These are phyloP conservation scores for Allolobophora icterica DNA, from an alignment of 2,888 invertebrate genomes.

Conservation along the genomic window DNA sequence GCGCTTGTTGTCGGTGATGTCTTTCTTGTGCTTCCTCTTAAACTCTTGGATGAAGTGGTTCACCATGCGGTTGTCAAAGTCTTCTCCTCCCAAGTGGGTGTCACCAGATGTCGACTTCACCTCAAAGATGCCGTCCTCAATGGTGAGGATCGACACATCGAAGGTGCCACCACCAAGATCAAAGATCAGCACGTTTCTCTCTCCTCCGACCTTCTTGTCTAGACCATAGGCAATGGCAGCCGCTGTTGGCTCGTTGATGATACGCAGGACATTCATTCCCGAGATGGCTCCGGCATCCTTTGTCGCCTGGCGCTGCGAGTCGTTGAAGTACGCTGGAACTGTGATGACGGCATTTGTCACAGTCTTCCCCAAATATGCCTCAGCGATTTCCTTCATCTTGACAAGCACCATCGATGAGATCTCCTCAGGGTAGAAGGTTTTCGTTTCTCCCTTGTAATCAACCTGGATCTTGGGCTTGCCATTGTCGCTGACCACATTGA, in stretches of 20 bases:
- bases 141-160: slow-evolving; percentile 91
- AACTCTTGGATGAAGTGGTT: slow-evolving; percentile 63
- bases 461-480: slow-evolving; percentile 61
- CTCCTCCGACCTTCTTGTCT: slow-evolving; percentile 68
- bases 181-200: slow-evolving; percentile 71
- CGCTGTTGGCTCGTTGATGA: slow-evolving; percentile 79
- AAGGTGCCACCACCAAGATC: slow-evolving; percentile 87
- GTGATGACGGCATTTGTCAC: slow-evolving; percentile 65
- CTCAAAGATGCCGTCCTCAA: slow-evolving; percentile 91
- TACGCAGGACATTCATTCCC: slow-evolving; percentile 84
- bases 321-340: slow-evolving; percentile 66
- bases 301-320: slow-evolving; percentile 70
- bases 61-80: slow-evolving; percentile 68
- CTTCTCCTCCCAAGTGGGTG: slow-evolving; percentile 91
- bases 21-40: slow-evolving; percentile 66
- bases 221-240: slow-evolving; percentile 69
- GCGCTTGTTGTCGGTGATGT: slow-evolving; percentile 76
- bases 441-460: slow-evolving; percentile 84
- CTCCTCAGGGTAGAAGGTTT: slow-evolving; percentile 88
- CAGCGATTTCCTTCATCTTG: slow-evolving; percentile 80
- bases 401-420: slow-evolving; percentile 89
- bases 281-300: slow-evolving; percentile 86
- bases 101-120: slow-evolving; percentile 95
- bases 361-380: slow-evolving; percentile 70
- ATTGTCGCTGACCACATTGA: slow-evolving; percentile 67